A percentile compares a stretch with the other conserved stretches of the same genome.
Conservation (phyloP, 1,140 invertebrate genomes). For the Onthophagus taurus region DNA sequence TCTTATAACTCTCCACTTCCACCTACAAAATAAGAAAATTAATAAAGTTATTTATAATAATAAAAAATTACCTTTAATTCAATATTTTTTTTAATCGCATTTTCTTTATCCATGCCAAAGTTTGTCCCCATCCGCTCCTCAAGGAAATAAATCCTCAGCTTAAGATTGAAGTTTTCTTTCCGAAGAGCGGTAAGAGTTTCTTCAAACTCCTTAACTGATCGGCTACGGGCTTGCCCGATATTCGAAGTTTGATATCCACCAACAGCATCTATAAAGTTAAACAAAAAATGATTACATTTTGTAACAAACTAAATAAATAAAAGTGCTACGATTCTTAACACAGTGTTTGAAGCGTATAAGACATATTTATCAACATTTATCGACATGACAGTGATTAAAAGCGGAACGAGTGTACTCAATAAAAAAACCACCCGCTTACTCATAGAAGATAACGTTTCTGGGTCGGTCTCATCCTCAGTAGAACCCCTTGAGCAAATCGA, state of each 20-base stretch:
- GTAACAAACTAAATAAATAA: too few species aligned
- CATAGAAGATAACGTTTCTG: slow-evolving; percentile 8
- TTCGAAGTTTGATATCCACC: slow-evolving; percentile 20
- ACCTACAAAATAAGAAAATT: slow-evolving; percentile 43
- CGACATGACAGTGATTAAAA: too few species aligned
- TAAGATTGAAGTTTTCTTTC: slow-evolving; percentile 89
- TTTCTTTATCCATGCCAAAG: slow-evolving; percentile 47
- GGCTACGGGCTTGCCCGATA: slow-evolving; percentile 21
- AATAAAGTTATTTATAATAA: neutral
- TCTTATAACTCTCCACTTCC: slow-evolving; percentile 65
- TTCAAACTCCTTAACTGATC: slow-evolving; percentile 82
- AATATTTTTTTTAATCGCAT: slow-evolving; percentile 62
- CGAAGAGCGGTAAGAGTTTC: slow-evolving; percentile 70
- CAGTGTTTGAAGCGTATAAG: too few species aligned
- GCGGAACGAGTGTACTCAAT: too few species aligned
- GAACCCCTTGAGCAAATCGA: slow-evolving; percentile 7
- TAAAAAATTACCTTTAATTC: slow-evolving; percentile 58
- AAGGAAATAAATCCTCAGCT: slow-evolving; percentile 81
- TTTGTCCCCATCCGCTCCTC: slow-evolving; percentile 71
- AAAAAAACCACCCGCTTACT: too few species aligned
- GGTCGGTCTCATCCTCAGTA: slow-evolving; percentile 10
- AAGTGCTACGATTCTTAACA: too few species aligned
- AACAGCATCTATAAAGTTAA: slow-evolving; percentile 28
- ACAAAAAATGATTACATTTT: too few species aligned
- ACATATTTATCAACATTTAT: too few species aligned